These are phyloP conservation scores for Leucosticte australis DNA, from an alignment of 2,113 vertebrate species.

Conservation along the genomic window DNA sequence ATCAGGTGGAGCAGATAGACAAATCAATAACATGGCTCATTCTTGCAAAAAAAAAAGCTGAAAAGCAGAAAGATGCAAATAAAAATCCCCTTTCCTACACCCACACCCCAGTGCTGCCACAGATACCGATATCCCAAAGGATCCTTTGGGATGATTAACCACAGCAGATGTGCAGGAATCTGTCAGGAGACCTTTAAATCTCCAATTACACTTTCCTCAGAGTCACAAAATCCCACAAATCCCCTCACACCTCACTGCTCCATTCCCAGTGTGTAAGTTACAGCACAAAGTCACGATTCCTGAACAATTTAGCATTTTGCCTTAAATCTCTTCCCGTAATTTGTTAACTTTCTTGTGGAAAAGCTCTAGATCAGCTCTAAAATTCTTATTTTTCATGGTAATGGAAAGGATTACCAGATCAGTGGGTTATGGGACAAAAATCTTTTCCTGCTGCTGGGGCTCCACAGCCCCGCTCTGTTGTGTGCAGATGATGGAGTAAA, in stretches of 20 bases:
- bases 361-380: not conserved
- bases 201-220: not conserved
- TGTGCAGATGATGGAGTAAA: not conserved
- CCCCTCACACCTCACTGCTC: not conserved
- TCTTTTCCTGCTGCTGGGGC: not conserved
- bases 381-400: not conserved
- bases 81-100: not conserved
- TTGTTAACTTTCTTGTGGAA: not conserved
- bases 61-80: not conserved
- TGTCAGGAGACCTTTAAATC: not conserved
- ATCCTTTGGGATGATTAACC: not conserved
- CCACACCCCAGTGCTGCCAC: not conserved
- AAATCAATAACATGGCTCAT: not conserved
- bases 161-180: not conserved
- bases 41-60: not conserved
- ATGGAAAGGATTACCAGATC: not conserved
- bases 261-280: rapidly evolving
- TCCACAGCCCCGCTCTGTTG: not conserved
- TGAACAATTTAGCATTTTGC: not conserved
- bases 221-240: not conserved
- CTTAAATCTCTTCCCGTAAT: not conserved
- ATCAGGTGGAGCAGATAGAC: rapidly evolving
- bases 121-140: not conserved
- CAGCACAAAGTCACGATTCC: rapidly evolving
- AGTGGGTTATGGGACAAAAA: not conserved